Base-by-base conservation (phyloP, 2,797 vertebrate genomes). In the Myotis planiceps region DNA sequence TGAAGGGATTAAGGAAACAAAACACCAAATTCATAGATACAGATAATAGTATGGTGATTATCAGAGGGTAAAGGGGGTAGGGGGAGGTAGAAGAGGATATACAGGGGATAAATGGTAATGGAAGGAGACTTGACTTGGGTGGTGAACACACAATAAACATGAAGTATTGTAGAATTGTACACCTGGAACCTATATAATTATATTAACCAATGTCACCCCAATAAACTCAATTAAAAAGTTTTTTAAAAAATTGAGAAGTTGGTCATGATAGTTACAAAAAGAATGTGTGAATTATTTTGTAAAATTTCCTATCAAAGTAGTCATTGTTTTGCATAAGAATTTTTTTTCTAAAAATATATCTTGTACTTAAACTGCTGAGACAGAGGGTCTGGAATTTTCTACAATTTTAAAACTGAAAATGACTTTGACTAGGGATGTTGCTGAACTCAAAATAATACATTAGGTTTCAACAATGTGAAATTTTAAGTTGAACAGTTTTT, bases 401-500 rank as follows among this genome's bases (percentile, higher is more conserved):
- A 86, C 29, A 95, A 39, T 79, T 76, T 72, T 39, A 39, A 72
- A 72, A 29, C 27, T 29, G 39, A 58, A 58, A 58, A 58, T 27
- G 25, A 27, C 55, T 58, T 58, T 58, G 55, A 58, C 55, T 58
- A 39, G 68, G 76, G 58, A 82, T 69, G 3, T 23, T 47, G 34
- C 14, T 90, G 37, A 88, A 78, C 65, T 51, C 3, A 63, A 82
- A 78, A 58, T 81, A 63, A 74, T 32, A 42, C 7, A 4, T 85
- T 76, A 58, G 29, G 37, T 19, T 88, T 92, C 71, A 65, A 60
- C 32, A 47, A 83, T 42, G 34, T 65, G 34, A 93, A 27, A 82
- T 83, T 96, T 87, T 72, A 88, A 78, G 84, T 63, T n/a, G 45
- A 88, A 4, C n/a, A 29, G 1, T 53, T 92, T 96, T 83, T 75